A percentile compares a stretch with the other conserved stretches of the same genome.
phyloP scores from a whole-genome alignment of 2,797 vertebrate species.

The Arremon aurantiirostris region DNA sequence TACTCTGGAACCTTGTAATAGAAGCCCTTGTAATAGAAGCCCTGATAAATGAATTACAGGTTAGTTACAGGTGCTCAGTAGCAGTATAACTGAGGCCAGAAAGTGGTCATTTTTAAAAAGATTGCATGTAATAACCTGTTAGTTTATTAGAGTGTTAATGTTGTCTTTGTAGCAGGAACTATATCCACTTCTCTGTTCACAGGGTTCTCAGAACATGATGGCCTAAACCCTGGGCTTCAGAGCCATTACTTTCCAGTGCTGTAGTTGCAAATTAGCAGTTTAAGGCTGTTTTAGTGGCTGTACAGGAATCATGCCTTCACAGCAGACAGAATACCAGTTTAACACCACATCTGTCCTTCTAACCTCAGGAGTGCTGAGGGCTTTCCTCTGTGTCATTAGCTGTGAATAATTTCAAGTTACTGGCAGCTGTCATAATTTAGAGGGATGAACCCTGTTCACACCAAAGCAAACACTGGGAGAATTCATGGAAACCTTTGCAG shows the following conservation, averaged over 20 bases:
- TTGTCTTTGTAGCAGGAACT: neutral
- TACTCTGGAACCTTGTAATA: neutral
- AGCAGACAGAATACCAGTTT: neutral
- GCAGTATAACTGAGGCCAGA: neutral
- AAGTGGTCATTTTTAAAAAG: neutral
- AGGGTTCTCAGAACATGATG: neutral
- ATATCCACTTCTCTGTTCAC: neutral
- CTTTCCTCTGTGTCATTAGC: neutral
- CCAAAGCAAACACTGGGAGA: neutral
- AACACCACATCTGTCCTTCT: neutral
- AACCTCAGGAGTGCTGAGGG: neutral
- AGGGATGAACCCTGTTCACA: neutral
- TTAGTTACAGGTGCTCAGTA: neutral
- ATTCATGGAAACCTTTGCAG: neutral
- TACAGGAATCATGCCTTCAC: neutral
- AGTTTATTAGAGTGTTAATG: neutral
- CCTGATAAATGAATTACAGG: neutral
- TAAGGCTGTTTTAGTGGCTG: neutral
- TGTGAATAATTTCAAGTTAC: neutral
- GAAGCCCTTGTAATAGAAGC: neutral
- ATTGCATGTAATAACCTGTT: neutral
- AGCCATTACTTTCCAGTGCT: neutral
- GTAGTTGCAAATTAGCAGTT: neutral
- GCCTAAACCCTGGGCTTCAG: neutral
- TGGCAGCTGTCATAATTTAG: neutral